phyloP scores from a whole-genome alignment of 2,113 vertebrate species.

The Cephalophus harveyi region DNA sequence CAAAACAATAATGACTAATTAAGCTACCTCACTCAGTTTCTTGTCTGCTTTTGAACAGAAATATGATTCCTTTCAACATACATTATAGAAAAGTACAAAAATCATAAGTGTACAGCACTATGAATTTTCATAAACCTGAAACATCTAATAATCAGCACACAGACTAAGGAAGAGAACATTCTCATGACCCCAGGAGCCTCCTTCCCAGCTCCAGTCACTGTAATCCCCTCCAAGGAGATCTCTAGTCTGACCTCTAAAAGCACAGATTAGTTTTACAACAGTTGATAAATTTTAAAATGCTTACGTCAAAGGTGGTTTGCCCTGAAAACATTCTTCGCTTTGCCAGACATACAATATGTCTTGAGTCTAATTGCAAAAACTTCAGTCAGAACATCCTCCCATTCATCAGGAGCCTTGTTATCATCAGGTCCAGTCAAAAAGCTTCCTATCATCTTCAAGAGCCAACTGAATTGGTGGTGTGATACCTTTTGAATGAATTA shows the following conservation, averaged over 20 bases:
- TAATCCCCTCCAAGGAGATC: not conserved
- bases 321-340: not conserved
- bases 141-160: not conserved
- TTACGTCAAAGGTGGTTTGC: not conserved
- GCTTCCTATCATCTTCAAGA: not conserved
- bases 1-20: not conserved
- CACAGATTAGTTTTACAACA: not conserved
- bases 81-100: not conserved
- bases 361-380: not conserved
- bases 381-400: not conserved
- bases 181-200: not conserved
- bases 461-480: not conserved
- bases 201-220: not conserved
- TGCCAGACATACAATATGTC: not conserved
- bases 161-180: not conserved
- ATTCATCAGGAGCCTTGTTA: not conserved
- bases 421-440: not conserved
- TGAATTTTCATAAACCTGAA: not conserved
- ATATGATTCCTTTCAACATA: not conserved
- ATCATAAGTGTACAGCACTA: not conserved
- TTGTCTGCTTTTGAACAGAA: not conserved
- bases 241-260: not conserved
- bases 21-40: not conserved
- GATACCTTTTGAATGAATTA: not conserved
- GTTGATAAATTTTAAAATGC: not conserved